Percentiles rank a stretch among this genome's conserved stretches.
Evolutionary conservation across 2,113 vertebrate species (phyloP).

Genomic region (Stercorarius parasiticus): DNA sequence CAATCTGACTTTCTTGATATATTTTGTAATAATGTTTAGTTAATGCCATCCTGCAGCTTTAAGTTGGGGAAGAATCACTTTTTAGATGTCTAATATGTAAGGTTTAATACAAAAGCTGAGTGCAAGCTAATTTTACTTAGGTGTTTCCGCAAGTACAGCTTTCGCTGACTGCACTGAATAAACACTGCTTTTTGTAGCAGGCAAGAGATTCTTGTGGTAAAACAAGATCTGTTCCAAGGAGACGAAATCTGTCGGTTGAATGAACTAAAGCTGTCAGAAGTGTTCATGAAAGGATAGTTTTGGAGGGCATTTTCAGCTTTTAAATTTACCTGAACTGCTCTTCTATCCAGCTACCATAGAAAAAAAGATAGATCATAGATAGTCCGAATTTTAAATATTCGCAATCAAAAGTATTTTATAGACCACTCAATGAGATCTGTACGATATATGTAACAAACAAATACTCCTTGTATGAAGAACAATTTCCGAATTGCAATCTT

Average conservation of each 20-base stretch:
- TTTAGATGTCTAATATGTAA: background rate
- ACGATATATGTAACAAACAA: background rate
- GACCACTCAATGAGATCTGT: background rate
- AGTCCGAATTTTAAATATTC: background rate
- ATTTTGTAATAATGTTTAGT: background rate
- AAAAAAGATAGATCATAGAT: background rate
- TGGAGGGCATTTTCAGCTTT: background rate
- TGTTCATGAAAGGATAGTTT: background rate
- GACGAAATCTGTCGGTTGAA: background rate
- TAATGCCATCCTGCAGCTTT: background rate
- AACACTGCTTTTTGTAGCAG: background rate
- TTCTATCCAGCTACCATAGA: background rate
- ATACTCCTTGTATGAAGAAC: background rate
- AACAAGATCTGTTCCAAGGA: background rate
- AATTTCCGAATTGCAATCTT: background rate
- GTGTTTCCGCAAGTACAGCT: background rate
- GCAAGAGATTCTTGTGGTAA: constrained; percentile 4
- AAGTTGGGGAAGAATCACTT: background rate
- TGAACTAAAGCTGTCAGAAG: background rate
- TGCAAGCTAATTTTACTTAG: background rate
- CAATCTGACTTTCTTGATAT: background rate
- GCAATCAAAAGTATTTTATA: background rate
- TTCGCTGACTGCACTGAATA: constrained; percentile 9
- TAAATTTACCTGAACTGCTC: background rate
- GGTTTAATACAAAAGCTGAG: background rate